Evolutionary conservation across 1,140 invertebrate genomes (phyloP), one percentile per base, ranked within the genome.

Genomic region (Cotesia typhae): DNA sequence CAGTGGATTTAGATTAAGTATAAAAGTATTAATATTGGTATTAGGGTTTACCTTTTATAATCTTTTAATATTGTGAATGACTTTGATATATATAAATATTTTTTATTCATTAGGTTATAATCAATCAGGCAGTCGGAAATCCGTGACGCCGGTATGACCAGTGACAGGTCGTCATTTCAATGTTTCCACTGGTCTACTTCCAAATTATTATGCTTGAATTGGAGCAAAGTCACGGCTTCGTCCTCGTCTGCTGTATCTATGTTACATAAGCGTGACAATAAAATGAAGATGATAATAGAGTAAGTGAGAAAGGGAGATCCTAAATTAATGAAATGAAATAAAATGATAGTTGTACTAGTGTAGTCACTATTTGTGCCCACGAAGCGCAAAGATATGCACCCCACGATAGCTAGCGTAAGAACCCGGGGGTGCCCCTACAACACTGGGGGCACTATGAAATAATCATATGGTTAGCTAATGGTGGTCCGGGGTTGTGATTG

Each of bases 391-490:
- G 82, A 84, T 84, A 85, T 85, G 81, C 83, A 85, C 84, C 84
- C 84, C 76, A 77, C 75, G 63, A 28, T 20, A 60, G 59, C n/a
- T 20, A 60, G 59, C n/a, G 10, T 28, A 38, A 65, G 66, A 28
- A 59, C 4, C n/a, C 14, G 5, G 9, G 57, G 57, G 17, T 17
- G 14, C 57, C 57, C 57, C 57, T 20, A 59, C 12, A 55, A 55
- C 57, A 59, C 57, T 28, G 57, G 75, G 78, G 78, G 82, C 67
- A 75, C 84, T 84, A 85, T 86, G 83, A 86, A 85, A 85, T 87
- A 87, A 87, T 85, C 85, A 87, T 87, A 87, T 87, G 85, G 83
- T 87, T 86, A 86, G 83, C 83, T 87, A 85, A 87, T 87, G 83
- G 83, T 75, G 72, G 72, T 72, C 73, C 71, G 71, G 81, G 82